Base-by-base conservation (phyloP, 2,888 invertebrate genomes). In the Onthophagus sagittarius region DNA sequence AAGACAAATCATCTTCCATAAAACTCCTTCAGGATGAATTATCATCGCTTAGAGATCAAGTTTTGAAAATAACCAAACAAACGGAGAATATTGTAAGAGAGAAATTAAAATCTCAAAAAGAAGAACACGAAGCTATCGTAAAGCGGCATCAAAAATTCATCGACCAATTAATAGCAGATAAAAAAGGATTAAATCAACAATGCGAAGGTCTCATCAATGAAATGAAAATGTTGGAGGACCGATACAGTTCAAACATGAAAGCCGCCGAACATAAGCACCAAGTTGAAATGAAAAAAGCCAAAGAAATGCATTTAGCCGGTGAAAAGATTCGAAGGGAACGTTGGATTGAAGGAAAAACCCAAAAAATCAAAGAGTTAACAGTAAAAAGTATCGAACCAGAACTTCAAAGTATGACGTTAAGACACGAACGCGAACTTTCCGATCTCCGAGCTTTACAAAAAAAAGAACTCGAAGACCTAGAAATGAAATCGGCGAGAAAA, bases 341-440 rank as follows among this genome's bases (percentile, higher is more conserved):
- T 71, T 95, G 95, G 95, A 91, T 95, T 63, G 91, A 94, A 71
- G 90, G 90, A 73, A 94, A 94, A 84, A 94, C 94, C 2, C 92
- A 94, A 80, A 94, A 94, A 85, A 94, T 95, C 72, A 94, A 95
- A 88, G 94, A 95, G 82, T 86, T 94, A 80, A 95, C 95, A 3
- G 93, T 95, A 0, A 95, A 94, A 86, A 94, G 95, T 0, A 84
- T 96, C n/a, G 95, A 95, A 84, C 91, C 93, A 0, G 95, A 96
- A 83, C 87, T 96, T 2, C 89, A 93, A 23, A 91, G 90, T 79
- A 93, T 95, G 91, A 91, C 92, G 39, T 89, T 90, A 67, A 80
- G 87, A 0, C 90, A 91, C 78, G 90, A 92, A 78, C 88, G 90
- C 80, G 90, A 92, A 79, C 84, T 94, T 73, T 86, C 90, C 0